Percentiles rank a stretch among this genome's conserved stretches.
phyloP scores from a whole-genome alignment of 30 jellyfish, hydroid and myxozoan species.

The Rhopilema esculentum region DNA sequence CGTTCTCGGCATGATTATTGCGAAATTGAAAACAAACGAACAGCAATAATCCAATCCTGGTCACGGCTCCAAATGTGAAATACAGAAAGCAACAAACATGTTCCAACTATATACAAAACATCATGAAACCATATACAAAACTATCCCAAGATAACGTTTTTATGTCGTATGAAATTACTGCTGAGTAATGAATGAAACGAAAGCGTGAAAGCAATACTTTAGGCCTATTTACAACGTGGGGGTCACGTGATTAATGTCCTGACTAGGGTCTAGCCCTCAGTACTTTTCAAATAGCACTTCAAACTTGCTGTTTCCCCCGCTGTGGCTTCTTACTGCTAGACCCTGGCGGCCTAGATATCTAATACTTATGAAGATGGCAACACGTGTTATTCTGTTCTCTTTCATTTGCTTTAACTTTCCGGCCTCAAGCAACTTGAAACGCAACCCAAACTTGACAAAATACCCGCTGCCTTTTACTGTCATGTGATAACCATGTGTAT shows the following conservation, averaged over 20 bases:
- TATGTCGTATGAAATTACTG: neutral
- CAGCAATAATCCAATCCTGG: slow-evolving; percentile 3
- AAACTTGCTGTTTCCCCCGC: too few species aligned
- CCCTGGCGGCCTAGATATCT: too few species aligned
- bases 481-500: too few species aligned
- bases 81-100: neutral
- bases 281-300: too few species aligned
- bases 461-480: too few species aligned
- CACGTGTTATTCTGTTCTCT: too few species aligned
- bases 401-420: too few species aligned
- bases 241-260: neutral
- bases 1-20: slow-evolving; percentile 9
- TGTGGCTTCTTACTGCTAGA: too few species aligned
- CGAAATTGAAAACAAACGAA: neutral
- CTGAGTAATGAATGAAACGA: neutral
- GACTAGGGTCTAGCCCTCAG: neutral
- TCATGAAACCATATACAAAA: neutral
- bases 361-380: too few species aligned
- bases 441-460: too few species aligned
- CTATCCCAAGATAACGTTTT: neutral
- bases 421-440: too few species aligned
- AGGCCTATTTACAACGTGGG: neutral
- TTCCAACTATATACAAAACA: neutral
- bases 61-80: slow-evolving; percentile 18
- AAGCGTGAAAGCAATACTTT: neutral